Evolutionary conservation across 2,888 invertebrate genomes (phyloP), one percentile per base, ranked within the genome.

Genomic region (Cheilosia impressa): DNA sequence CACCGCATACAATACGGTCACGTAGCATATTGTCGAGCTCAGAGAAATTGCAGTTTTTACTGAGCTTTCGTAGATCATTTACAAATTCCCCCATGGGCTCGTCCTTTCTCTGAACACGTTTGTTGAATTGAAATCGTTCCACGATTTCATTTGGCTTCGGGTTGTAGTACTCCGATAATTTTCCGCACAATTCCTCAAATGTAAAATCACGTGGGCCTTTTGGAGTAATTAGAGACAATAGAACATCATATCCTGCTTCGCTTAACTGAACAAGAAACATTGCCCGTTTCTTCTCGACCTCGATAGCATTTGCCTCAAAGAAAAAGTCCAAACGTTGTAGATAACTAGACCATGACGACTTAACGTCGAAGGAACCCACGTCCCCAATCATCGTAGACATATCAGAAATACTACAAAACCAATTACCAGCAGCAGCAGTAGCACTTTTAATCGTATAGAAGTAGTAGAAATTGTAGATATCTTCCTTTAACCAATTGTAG

Each of bases 351-450:
- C n/a, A 43, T 17, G 17, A 47, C 47, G 47, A n/a, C 17, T 47
- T 47, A 5, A 17, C 17, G 7, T 9, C 17, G 17, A 47, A 47
- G n/a, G 47, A 1, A 17, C 17, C 17, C 7, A 47, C 2, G 5
- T 47, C 19, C 9, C 47, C 47, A 47, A 47, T 47, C 47, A 47
- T 47, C 47, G 47, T 17, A n/a, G n/a, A n/a, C n/a, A n/a, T 19
- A 17, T 5, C 13, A 6, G 6, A 45, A 17, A 17, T n/a, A 45
- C 27, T 27, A 6, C 24, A 24, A n/a, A 24, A 24, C 4, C 24
- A 24, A 24, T 24, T 15, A 43, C 1, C n/a, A 41, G 41, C 41
- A 27, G 27, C 6, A 27, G 6, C 31, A 6, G 27, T 5, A 27
- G 27, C 27, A 34, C 9, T 34, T 34, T n/a, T 2, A 34, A 2